phyloP scores from a whole-genome alignment of 1,140 invertebrate genomes.

The Dreissena polymorpha region DNA sequence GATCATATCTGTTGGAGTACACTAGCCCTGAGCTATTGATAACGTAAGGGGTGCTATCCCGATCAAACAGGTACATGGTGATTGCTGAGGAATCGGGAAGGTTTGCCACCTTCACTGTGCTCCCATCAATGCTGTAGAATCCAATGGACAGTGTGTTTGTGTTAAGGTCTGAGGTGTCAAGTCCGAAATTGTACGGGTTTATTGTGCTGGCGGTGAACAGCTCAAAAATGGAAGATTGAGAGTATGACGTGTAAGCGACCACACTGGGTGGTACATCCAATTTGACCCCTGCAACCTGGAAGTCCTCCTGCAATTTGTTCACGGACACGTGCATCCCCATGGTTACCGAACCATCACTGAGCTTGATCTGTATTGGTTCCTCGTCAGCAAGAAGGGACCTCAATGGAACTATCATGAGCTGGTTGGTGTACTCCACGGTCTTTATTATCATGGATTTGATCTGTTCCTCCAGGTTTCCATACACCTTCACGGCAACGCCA shows the following conservation, averaged over 20 bases:
- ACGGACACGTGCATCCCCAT: conserved; percentile 6
- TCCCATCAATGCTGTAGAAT: conserved; percentile 64
- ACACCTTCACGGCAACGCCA: conserved; percentile 32
- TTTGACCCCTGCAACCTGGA: conserved; percentile 42
- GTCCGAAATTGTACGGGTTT: conserved; percentile 69
- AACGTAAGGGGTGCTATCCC: conserved; percentile 33
- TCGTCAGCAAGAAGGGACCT: conserved; percentile 15
- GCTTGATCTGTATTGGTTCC: background rate
- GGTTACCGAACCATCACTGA: background rate
- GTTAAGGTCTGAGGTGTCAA: conserved; percentile 19
- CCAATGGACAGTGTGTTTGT: conserved; percentile 61
- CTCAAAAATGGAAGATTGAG: conserved; percentile 59
- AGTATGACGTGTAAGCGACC: conserved; percentile 20
- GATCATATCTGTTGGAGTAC: conserved; percentile 61
- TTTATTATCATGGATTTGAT: conserved; percentile 15
- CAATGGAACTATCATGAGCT: conserved; percentile 24
- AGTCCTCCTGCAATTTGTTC: conserved; percentile 23
- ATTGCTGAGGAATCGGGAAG: conserved; percentile 46
- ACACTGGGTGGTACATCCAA: conserved; percentile 32
- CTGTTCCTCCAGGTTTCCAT: conserved; percentile 22
- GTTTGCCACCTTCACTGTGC: conserved; percentile 54
- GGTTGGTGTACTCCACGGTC: background rate
- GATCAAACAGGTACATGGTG: conserved; percentile 60
- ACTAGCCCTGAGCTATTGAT: conserved; percentile 49
- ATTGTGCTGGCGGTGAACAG: conserved; percentile 43